These are phyloP conservation scores for Babyrousa celebensis DNA, from an alignment of 2,797 vertebrate species.

Conservation along the genomic window DNA sequence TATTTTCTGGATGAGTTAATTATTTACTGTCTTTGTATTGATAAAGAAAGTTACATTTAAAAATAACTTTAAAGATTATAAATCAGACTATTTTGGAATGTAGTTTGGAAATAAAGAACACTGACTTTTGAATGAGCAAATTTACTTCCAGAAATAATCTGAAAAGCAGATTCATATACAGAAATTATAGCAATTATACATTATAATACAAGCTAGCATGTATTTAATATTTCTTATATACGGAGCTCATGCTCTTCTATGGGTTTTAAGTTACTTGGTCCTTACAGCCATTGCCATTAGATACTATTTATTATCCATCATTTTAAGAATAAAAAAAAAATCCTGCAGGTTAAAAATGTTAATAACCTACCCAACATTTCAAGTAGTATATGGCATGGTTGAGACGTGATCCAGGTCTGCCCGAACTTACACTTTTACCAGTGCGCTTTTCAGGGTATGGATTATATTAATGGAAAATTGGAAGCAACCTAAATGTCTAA, in stretches of 20 bases:
- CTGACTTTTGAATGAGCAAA: background rate
- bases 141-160: conserved; percentile 29
- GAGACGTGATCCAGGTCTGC: background rate
- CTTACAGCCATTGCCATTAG: background rate
- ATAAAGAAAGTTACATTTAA: background rate
- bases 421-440: background rate
- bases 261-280: background rate
- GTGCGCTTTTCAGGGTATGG: background rate
- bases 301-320: background rate
- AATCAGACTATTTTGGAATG: background rate
- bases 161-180: background rate
- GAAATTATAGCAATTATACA: background rate
- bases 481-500: background rate
- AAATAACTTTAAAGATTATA: conserved; percentile 25
- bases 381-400: background rate
- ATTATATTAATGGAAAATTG: conserved; percentile 1
- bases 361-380: background rate
- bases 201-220: background rate
- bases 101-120: background rate
- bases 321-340: background rate
- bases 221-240: background rate
- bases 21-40: background rate
- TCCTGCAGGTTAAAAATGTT: background rate
- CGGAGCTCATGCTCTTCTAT: background rate
- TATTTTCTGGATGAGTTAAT: background rate